Evolutionary conservation across 2,113 vertebrate genomes (phyloP), one percentile per base, ranked within the genome.

Genomic region (Malurus melanocephalus): DNA sequence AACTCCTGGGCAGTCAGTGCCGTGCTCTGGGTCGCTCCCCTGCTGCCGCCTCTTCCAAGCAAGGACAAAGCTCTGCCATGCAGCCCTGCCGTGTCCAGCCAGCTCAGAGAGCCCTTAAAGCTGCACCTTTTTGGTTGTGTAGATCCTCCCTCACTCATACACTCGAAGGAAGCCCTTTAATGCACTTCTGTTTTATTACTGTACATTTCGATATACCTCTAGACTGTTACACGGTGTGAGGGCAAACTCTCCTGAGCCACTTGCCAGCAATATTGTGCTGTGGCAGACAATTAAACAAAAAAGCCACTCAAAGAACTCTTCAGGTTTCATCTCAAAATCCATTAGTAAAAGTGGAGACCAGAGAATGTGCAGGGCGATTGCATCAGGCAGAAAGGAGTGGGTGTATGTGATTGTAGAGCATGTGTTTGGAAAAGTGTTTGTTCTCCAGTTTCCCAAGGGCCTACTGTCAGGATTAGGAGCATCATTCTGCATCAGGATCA

Each of bases 21-120:
- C 0, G 0, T 23, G 48, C 40, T 62, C 62, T 33, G 51, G 38
- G 14, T 73, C 0, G 0, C 20, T 71, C 30, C 32, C 0, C 2
- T 64, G 45, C 66, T 75, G 24, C 62, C 2, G 24, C 62, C 2
- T 6, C 21, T 49, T 71, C 49, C 1, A 3, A 33, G 35, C 19
- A 3, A 16, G 45, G 26, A 38, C 82, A 91, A 53, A 27, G 13
- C 23, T 82, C 27, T 61, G n/a, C 55, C 1, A 1, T 32, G 9
- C 32, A 83, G 61, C 22, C 24, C 66, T 56, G 57, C 80, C 52
- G 23, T 27, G 33, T 20, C 32, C 67, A 85, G 15, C 11, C 24
- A 38, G 28, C n/a, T 76, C 57, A 46, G 21, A 52, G 52, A 53
- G 13, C 45, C n/a, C 67, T 72, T 91, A 51, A 80, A 53, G 32